phyloP scores from a whole-genome alignment of 2,113 vertebrate species.

The Hypomesus transpacificus region DNA sequence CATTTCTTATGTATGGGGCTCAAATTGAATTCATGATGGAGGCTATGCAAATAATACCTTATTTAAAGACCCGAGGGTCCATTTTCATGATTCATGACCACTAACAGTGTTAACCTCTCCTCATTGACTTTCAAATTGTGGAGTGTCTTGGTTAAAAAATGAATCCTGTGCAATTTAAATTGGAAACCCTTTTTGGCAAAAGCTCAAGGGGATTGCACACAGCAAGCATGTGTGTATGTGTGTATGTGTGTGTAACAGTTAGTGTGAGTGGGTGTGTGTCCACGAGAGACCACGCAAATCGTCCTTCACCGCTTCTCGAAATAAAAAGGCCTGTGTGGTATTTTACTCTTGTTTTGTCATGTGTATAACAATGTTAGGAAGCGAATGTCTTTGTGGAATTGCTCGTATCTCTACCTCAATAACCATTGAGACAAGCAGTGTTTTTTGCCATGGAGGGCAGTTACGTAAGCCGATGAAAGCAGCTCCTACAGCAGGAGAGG shows the following conservation, averaged over 20 bases:
- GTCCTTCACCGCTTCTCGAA: no score
- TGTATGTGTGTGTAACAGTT: no score
- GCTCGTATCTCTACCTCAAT: not conserved
- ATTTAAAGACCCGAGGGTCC: conserved; percentile 29
- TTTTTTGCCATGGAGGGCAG: not conserved
- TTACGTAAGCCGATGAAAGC: conserved; percentile 41
- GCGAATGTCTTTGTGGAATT: no score
- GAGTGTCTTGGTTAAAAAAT: conserved; percentile 40
- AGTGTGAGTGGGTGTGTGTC: no score
- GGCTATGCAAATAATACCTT: conserved; percentile 36
- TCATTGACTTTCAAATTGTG: conserved; percentile 54
- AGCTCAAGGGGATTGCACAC: not conserved
- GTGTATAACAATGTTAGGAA: no score
- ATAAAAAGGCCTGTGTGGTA: no score
- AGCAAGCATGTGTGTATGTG: not conserved
- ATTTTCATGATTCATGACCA: conserved; percentile 48
- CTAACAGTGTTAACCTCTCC: conserved; percentile 46
- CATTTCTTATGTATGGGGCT: conserved; percentile 17
- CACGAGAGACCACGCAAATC: no score
- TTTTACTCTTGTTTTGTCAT: no score
- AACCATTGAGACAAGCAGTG: no score
- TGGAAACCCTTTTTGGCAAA: not conserved
- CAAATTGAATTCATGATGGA: conserved; percentile 33
- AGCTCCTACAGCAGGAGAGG: conserved; percentile 25
- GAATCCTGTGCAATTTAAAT: conserved; percentile 9